phyloP scores from a whole-genome alignment of 2,888 invertebrate species.

The Drosophila algonquin region DNA sequence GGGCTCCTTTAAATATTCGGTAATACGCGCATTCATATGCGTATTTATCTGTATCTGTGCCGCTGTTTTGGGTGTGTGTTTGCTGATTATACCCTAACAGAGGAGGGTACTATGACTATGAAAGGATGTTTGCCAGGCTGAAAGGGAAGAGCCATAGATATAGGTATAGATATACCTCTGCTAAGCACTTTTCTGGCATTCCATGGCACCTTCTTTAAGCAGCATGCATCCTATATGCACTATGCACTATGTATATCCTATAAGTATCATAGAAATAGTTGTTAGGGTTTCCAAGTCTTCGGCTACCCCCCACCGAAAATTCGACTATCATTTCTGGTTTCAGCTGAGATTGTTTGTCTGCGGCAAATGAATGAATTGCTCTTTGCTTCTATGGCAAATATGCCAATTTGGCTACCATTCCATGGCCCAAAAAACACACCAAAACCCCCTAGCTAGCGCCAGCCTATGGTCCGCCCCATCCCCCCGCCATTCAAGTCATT shows the following conservation, averaged over 20 bases:
- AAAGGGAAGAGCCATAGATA: too few relatives aligned
- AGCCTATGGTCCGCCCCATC: conserved; percentile 27
- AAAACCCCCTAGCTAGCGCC: conserved; percentile 26
- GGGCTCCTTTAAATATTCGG: conserved; percentile 58
- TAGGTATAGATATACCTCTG: too few relatives aligned
- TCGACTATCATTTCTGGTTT: conserved; percentile 25
- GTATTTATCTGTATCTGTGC: conserved; percentile 45
- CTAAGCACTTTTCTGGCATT: too few relatives aligned
- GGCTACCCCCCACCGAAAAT: background rate
- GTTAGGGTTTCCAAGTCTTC: conserved; percentile 29
- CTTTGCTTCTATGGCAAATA: conserved; percentile 70
- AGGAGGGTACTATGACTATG: background rate
- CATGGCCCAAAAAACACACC: conserved; percentile 25
- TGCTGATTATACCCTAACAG: conserved; percentile 16
- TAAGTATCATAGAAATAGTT: too few relatives aligned
- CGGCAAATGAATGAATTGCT: conserved; percentile 77
- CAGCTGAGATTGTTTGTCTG: conserved; percentile 74
- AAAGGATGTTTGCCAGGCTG: background rate
- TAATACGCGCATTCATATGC: conserved; percentile 76
- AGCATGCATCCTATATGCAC: too few relatives aligned
- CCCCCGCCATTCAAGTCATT: conserved; percentile 58
- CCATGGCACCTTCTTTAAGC: too few relatives aligned
- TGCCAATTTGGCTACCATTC: conserved; percentile 65
- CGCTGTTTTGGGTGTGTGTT: conserved; percentile 20
- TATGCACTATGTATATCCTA: too few relatives aligned